phyloP scores from a whole-genome alignment of 2,113 vertebrate genomes.

The Platysternon megacephalum region DNA sequence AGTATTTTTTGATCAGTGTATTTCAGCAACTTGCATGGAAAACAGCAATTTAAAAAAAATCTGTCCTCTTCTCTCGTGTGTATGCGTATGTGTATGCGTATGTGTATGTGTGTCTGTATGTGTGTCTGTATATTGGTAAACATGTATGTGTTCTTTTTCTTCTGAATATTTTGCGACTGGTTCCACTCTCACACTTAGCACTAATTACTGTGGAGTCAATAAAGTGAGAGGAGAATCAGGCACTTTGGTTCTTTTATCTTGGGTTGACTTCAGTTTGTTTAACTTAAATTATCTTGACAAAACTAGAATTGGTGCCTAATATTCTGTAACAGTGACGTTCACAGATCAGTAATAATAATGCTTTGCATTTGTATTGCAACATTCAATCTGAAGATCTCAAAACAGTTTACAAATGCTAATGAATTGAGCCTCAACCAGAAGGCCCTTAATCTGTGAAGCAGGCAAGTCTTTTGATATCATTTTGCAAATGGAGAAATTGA shows the following conservation, averaged over 20 bases:
- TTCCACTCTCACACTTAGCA: no score
- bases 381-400: no score
- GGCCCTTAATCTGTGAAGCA: rapidly evolving
- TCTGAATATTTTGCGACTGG: no score
- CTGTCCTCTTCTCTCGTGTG: no score
- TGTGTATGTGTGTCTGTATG: no score
- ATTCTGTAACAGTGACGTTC: background rate
- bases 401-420: rapidly evolving
- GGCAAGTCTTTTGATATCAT: background rate
- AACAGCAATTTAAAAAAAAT: no score
- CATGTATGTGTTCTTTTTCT: no score
- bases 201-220: background rate
- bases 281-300: background rate
- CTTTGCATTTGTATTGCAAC: rapidly evolving
- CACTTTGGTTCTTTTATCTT: background rate
- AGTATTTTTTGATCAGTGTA: no score
- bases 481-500: background rate
- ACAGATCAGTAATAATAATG: rapidly evolving
- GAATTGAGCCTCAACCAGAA: background rate
- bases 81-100: no score
- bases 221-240: background rate
- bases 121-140: no score
- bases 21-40: no score
- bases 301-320: rapidly evolving
- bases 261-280: background rate